These are phyloP conservation scores for Tapirus indicus DNA, from an alignment of 2,797 vertebrate species.

Conservation along the genomic window DNA sequence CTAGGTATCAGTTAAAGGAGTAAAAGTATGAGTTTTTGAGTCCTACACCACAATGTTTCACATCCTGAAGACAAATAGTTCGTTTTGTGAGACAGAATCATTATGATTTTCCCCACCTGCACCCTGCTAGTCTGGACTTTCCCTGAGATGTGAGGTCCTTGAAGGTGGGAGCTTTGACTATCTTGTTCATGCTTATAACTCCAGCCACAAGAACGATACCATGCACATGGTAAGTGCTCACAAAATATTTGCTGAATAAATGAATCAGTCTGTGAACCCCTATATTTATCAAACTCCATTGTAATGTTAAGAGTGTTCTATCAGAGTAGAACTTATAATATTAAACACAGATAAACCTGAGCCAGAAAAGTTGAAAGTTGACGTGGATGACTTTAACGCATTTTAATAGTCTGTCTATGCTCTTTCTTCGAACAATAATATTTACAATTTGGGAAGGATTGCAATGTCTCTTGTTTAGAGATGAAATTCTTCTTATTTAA, in stretches of 20 bases:
- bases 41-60: neutral
- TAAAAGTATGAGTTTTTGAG: neutral
- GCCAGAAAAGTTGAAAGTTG: conserved; percentile 58
- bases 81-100: neutral
- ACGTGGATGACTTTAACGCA: conserved; percentile 59
- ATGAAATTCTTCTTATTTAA: conserved; percentile 73
- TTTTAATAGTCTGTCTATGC: conserved; percentile 62
- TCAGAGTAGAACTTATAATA: conserved; percentile 11
- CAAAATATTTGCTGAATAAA: neutral
- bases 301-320: neutral
- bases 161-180: neutral
- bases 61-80: neutral
- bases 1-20: neutral
- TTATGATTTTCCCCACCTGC: neutral
- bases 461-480: conserved; percentile 61
- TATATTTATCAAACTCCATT: neutral
- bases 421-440: conserved; percentile 57
- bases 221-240: neutral
- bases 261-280: neutral
- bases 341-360: conserved; percentile 15
- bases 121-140: neutral
- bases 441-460: conserved; percentile 63
- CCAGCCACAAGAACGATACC: neutral
- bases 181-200: neutral
- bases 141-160: neutral